Conservation (phyloP, 2,888 invertebrate genomes). For the Lycophotia porphyrea region DNA sequence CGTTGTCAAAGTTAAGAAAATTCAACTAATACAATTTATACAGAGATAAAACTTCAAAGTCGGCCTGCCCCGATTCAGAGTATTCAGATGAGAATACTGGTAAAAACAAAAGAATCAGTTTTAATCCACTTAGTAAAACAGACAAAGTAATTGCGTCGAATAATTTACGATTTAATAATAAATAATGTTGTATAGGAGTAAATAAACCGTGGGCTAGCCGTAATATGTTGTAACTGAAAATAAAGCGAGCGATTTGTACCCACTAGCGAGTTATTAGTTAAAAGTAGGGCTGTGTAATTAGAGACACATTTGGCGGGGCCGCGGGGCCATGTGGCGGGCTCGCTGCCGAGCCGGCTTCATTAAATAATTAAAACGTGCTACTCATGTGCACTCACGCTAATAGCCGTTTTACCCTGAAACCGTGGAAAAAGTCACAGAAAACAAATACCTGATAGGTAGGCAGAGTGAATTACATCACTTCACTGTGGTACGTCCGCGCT, state of each 20-base stretch:
- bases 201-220: conserved; percentile 36
- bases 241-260: conserved; percentile 80
- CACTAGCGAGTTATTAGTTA: conserved; percentile 80
- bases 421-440: conserved; percentile 69
- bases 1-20: conserved; percentile 80
- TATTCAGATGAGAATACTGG: conserved; percentile 51
- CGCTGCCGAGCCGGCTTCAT: conserved; percentile 67
- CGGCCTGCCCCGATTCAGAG: conserved; percentile 58
- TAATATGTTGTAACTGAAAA: conserved; percentile 74
- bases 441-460: conserved; percentile 70
- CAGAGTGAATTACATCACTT: conserved; percentile 70
- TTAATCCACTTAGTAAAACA: conserved; percentile 61
- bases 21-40: conserved; percentile 86
- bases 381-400: conserved; percentile 74
- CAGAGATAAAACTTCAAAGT: conserved; percentile 79
- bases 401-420: conserved; percentile 67
- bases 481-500: conserved; percentile 67
- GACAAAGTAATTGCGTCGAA: conserved; percentile 46
- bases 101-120: conserved; percentile 58
- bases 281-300: conserved; percentile 84
- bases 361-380: conserved; percentile 79
- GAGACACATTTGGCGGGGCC: conserved; percentile 79
- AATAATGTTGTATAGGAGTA: conserved; percentile 39
- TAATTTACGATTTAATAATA: conserved; percentile 56
- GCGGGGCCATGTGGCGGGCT: conserved; percentile 72